A percentile compares a stretch with the other conserved stretches of the same genome.
Evolutionary conservation across 2,888 invertebrate species (phyloP).

Genomic region (Eupeodes latifasciatus): DNA sequence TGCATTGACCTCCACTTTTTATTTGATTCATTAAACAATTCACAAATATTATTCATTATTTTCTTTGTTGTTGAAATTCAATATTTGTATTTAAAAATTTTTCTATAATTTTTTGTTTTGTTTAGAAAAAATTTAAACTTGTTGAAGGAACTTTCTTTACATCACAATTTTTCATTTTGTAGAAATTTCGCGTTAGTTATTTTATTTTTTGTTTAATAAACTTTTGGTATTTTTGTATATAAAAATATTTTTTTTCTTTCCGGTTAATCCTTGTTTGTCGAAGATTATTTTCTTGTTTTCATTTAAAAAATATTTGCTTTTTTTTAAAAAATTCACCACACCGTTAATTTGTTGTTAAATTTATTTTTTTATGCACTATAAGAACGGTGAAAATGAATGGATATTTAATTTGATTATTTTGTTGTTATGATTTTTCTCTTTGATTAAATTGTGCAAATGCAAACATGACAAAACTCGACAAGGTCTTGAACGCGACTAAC

Average conservation of each 20-base stretch:
- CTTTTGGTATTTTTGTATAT: slow-evolving; percentile 54
- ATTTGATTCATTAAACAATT: slow-evolving; percentile 66
- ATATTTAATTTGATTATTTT: slow-evolving; percentile 43
- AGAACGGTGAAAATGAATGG: slow-evolving; percentile 56
- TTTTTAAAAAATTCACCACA: slow-evolving; percentile 54
- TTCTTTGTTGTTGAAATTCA: slow-evolving; percentile 29
- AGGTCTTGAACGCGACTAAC: slow-evolving; percentile 85
- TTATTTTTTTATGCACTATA: slow-evolving; percentile 12
- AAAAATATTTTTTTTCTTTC: slow-evolving; percentile 64
- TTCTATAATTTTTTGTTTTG: slow-evolving; percentile 56
- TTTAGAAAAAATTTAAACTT: slow-evolving; percentile 79
- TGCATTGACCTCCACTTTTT: slow-evolving; percentile 68
- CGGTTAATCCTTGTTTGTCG: slow-evolving; percentile 74
- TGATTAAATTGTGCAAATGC: slow-evolving; percentile 77
- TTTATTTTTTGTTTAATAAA: slow-evolving; percentile 47
- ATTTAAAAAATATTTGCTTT: slow-evolving; percentile 46
- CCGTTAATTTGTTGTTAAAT: slow-evolving; percentile 40
- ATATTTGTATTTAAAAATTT: slow-evolving; percentile 50
- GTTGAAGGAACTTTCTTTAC: slow-evolving; percentile 77
- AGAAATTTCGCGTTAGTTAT: slow-evolving; percentile 68
- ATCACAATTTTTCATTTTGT: slow-evolving; percentile 75
- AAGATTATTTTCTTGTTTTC: slow-evolving; percentile 74
- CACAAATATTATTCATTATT: slow-evolving; percentile 77
- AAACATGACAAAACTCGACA: slow-evolving; percentile 84
- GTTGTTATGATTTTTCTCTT: slow-evolving; percentile 62